Conservation (phyloP, 2,797 vertebrate genomes). For the Australoheros facetus region DNA sequence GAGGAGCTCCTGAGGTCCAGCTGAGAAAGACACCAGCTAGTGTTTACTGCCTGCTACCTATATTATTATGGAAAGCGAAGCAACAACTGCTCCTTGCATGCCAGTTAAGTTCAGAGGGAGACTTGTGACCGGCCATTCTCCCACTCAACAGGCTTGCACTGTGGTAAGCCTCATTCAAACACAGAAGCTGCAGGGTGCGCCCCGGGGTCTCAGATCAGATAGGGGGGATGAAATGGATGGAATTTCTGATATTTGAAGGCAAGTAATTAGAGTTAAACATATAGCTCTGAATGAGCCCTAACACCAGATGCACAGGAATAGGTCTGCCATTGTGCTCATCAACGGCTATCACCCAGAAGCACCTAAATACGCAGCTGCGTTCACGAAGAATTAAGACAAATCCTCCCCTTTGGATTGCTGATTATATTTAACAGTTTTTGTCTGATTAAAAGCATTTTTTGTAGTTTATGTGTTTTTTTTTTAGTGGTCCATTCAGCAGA, state of each 20-base stretch:
- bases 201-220: constrained; percentile 29
- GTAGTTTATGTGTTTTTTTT: neutral
- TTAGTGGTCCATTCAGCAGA: neutral
- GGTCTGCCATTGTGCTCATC: neutral
- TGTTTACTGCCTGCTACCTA: constrained; percentile 64
- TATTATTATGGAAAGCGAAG: constrained; percentile 55
- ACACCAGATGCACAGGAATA: neutral
- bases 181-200: constrained; percentile 23
- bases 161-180: constrained; percentile 50
- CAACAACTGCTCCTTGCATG: constrained; percentile 69
- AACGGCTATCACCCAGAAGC: neutral
- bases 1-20: constrained; percentile 64
- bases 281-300: neutral
- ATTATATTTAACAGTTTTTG: neutral
- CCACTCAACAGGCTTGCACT: constrained; percentile 52
- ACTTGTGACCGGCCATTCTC: constrained; percentile 44
- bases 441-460: neutral
- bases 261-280: constrained; percentile 4
- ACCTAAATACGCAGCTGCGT: too few species aligned
- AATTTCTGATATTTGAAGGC: constrained; percentile 29
- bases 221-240: neutral
- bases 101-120: constrained; percentile 33
- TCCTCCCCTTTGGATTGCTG: neutral
- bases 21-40: constrained; percentile 49
- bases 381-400: neutral